These are phyloP conservation scores for Laspeyria flexula DNA, from an alignment of 2,888 invertebrate genomes.

Conservation along the genomic window DNA sequence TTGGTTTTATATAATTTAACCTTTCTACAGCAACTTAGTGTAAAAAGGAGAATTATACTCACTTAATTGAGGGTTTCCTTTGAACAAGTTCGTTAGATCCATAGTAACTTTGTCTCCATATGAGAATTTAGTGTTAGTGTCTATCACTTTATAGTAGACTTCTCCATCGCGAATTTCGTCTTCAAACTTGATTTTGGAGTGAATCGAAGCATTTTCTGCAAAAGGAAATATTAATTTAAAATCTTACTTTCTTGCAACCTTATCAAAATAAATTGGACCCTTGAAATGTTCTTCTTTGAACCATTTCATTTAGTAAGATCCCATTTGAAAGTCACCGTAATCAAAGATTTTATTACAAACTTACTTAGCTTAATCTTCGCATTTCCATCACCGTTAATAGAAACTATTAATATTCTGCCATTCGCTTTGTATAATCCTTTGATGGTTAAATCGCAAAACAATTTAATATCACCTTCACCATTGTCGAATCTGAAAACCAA, in stretches of 20 bases:
- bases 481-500: constrained; percentile 51
- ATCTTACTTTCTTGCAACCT: no score
- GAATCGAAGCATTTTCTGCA: constrained; percentile 55
- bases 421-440: constrained; percentile 67
- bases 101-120: constrained; percentile 62
- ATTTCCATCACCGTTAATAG: constrained; percentile 70
- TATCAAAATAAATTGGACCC: no score
- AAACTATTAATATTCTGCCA: constrained; percentile 63
- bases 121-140: constrained; percentile 48
- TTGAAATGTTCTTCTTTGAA: no score
- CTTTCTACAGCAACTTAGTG: no score
- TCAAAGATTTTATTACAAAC: no score
- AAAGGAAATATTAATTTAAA: constrained; percentile 7
- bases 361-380: constrained; percentile 66
- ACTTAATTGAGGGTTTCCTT: constrained; percentile 70
- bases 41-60: constrained; percentile 41
- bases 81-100: constrained; percentile 63
- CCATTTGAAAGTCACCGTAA: no score
- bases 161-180: constrained; percentile 61
- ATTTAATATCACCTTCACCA: constrained; percentile 45
- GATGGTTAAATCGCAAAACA: constrained; percentile 61
- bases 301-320: no score
- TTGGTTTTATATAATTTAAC: no score
- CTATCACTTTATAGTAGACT: constrained; percentile 58
- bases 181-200: constrained; percentile 53